Evolutionary conservation across 2,888 invertebrate species (phyloP).

Genomic region (Leptinotarsa haldemani): DNA sequence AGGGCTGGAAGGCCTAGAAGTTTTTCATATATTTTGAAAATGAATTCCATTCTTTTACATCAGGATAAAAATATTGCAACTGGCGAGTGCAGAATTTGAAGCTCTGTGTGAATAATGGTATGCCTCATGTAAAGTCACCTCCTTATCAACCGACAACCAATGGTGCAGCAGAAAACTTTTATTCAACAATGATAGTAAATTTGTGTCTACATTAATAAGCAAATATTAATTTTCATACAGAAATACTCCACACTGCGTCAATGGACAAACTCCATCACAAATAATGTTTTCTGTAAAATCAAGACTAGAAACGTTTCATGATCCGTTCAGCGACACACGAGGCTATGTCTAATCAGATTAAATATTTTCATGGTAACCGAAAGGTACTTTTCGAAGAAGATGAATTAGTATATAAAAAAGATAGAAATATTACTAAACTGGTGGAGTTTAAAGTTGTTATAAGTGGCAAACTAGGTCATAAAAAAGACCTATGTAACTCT

Average conservation of each 20-base stretch:
- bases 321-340: not conserved
- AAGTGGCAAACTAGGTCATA: not conserved
- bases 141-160: slow-evolving; percentile 34
- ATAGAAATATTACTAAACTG: not conserved
- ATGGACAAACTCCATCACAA: slow-evolving; percentile 31
- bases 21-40: too few species aligned
- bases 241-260: slow-evolving; percentile 33
- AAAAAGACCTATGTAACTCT: not conserved
- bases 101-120: not conserved
- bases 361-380: not conserved
- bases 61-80: not conserved
- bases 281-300: slow-evolving; percentile 24
- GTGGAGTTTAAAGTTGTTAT: not conserved
- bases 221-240: slow-evolving; percentile 34
- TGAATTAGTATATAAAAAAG: not conserved
- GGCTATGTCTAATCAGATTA: not conserved
- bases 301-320: not conserved
- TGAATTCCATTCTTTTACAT: too few species aligned
- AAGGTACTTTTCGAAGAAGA: not conserved
- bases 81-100: not conserved
- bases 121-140: not conserved
- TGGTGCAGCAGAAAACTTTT: slow-evolving; percentile 34
- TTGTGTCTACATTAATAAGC: slow-evolving; percentile 22
- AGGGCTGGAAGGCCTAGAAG: too few species aligned
- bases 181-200: not conserved